These are phyloP conservation scores for Lepetodrilus schrolli DNA, from an alignment of 2,888 invertebrate species.

Conservation along the genomic window DNA sequence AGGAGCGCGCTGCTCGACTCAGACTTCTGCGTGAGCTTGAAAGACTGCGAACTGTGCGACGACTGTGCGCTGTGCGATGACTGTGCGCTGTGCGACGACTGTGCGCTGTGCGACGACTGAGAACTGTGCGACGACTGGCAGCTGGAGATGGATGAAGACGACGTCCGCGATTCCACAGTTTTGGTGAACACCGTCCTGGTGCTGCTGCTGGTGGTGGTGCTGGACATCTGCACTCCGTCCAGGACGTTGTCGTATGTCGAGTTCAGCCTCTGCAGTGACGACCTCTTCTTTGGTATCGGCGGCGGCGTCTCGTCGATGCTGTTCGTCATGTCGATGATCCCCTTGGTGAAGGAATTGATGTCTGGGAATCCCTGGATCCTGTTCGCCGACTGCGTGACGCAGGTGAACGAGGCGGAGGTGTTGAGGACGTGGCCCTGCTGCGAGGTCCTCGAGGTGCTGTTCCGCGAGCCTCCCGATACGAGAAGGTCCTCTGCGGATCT, in stretches of 20 bases:
- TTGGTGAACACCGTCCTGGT: slow-evolving; percentile 49
- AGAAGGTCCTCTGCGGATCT: slow-evolving; percentile 79
- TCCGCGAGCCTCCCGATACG: slow-evolving; percentile 29
- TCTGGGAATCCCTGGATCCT: slow-evolving; percentile 57
- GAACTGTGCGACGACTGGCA: slow-evolving; percentile 41
- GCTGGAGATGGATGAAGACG: slow-evolving; percentile 54
- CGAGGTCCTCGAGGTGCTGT: slow-evolving; percentile 42
- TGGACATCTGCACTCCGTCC: slow-evolving; percentile 38
- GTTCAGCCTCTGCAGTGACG: slow-evolving; percentile 79
- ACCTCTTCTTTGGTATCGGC: slow-evolving; percentile 80
- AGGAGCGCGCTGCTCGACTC: slow-evolving; percentile 40
- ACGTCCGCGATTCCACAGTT: slow-evolving; percentile 54
- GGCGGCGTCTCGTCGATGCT: slow-evolving; percentile 77
- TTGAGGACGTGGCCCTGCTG: slow-evolving; percentile 36
- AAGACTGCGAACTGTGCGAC: slow-evolving; percentile 53
- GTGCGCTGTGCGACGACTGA: slow-evolving; percentile 34
- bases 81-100: slow-evolving; percentile 32
- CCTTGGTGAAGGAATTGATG: slow-evolving; percentile 64
- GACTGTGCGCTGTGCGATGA: slow-evolving; percentile 38
- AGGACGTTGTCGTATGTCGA: slow-evolving; percentile 84
- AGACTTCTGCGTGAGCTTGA: slow-evolving; percentile 55
- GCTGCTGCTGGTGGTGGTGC: slow-evolving; percentile 38
- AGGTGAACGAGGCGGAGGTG: slow-evolving; percentile 24
- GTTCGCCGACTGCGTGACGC: slow-evolving; percentile 35
- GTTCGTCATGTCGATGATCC: slow-evolving; percentile 64